Percentiles rank a stretch among this genome's conserved stretches.
These are phyloP conservation scores for Aldabrachelys gigantea DNA, from an alignment of 2,113 vertebrate genomes.

Conservation along the genomic window DNA sequence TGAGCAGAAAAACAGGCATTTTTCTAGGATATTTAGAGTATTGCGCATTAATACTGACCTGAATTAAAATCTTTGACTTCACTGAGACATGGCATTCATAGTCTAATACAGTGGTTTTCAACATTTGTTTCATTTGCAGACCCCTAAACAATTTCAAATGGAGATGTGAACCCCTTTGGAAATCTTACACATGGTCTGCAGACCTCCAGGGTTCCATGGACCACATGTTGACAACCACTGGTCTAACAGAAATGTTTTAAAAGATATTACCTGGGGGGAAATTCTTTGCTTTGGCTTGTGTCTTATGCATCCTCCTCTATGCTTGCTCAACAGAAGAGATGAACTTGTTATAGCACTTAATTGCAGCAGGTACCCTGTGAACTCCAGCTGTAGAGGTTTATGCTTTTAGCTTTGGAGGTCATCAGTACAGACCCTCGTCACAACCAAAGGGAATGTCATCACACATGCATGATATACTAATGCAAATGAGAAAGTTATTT, in stretches of 20 bases:
- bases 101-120: background rate
- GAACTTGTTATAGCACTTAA: slow-evolving; percentile 21
- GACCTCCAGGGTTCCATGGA: background rate
- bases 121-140: background rate
- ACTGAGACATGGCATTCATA: background rate
- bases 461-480: background rate
- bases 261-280: slow-evolving; percentile 41
- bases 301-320: slow-evolving; percentile 39
- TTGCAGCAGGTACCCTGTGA: slow-evolving; percentile 34
- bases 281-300: slow-evolving; percentile 64
- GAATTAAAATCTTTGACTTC: background rate
- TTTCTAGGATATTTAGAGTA: slow-evolving; percentile 26
- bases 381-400: slow-evolving; percentile 16
- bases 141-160: background rate
- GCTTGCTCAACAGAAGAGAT: slow-evolving; percentile 42
- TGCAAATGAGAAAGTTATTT: slow-evolving; percentile 45
- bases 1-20: background rate
- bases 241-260: slow-evolving; percentile 56
- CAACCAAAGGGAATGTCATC: slow-evolving; percentile 19
- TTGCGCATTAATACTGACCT: slow-evolving; percentile 7
- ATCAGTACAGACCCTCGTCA: background rate
- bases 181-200: background rate
- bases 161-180: background rate
- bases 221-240: background rate
- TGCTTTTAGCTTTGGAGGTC: slow-evolving; percentile 47